Base-by-base conservation (phyloP, 2,797 vertebrate species). In the Scleropages formosus region DNA sequence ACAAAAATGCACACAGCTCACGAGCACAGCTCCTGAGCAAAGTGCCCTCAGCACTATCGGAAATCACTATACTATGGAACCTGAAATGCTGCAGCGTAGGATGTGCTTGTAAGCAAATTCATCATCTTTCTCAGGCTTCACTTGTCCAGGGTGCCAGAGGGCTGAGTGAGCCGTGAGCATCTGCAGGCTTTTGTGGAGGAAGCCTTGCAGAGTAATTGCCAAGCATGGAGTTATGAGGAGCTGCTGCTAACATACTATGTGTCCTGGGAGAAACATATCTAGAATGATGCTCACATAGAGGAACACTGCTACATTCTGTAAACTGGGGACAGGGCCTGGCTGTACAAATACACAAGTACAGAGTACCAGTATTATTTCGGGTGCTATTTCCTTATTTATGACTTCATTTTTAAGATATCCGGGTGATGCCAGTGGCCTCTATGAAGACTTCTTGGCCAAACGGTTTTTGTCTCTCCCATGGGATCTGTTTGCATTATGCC, bases 41-140 rank as follows among this genome's bases (percentile, higher is more conserved):
- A 24, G 0, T 4, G n/a, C 18, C 53, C 16, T 39, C 53, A 60
- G 56, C 56, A 24, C 27, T 72, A 27, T 11, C 63, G 47, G 46
- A 83, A 82, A 77, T 82, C 81, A 79, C 75, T 71, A 78, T 84
- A 85, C 84, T 86, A 84, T 88, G 88, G 89, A 90, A 90, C 87
- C 83, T 58, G 80, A 89, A 88, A 87, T 83, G 84, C 86, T 75
- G 84, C 75, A 66, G 58, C 78, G 69, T 75, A 81, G 81, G 87
- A 87, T 85, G 84, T 87, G 90, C 86, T 20, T 78, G 82, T 84
- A 86, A 78, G 7, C 87, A 89, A 89, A 58, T 79, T 81, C 39
- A 51, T 62, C 76, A 56, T 79, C 65, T 74, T n/a, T 79, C 74
- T 79, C 77, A 78, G 70, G 75, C 63, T 72, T 73, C 71, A 82